Base-by-base conservation (phyloP, 64 coral and sea anemone genomes). In the Stylophora pistillata region DNA sequence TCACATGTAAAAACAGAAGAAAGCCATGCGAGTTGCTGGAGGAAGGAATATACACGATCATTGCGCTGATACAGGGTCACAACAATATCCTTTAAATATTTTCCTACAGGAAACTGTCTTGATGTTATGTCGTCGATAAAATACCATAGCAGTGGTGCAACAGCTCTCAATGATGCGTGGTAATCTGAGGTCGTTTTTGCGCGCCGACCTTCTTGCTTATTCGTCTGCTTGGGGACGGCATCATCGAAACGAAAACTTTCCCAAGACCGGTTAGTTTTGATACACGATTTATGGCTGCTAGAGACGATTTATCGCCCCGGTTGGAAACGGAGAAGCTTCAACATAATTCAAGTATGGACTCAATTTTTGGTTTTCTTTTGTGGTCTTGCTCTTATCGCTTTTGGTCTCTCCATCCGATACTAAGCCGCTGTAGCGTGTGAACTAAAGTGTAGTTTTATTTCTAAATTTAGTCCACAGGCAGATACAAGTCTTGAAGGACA, bases 401-500 rank as follows among this genome's bases (percentile, higher is more conserved):
- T 26, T 63, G 21, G 47, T 14, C 69, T 15, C 32, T 34, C 47
- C 33, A 63, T 53, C 31, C 2, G 10, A 64, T 23, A 23, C 20
- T 57, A 15, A 68, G 23, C 26, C 26, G 64, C 26, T 10, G 26
- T 26, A n/a, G 23, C 64, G 21, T n/a, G 64, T 68, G 5, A 68
- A 28, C 10, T 65, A n/a, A 27, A 53, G 3, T 79, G 17, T 54
- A 37, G 56, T 71, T 15, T 32, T 9, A 5, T 90, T 32, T 47
- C 74, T 21, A 16, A 52, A 78, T 81, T 76, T 62, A 98, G 96
- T 98, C 23, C 96, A 90, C 59, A 92, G 86, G 11, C 79, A 91
- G 61, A 82, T 98, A 21, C 89, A 92, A 90, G 30, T 73, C 11
- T 82, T 98, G 13, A 98, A 98, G 87, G 75, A 90, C 26, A 87